Evolutionary conservation across 2,888 invertebrate genomes (phyloP), one percentile per base, ranked within the genome.

Genomic region (Amblyteles armatorius): DNA sequence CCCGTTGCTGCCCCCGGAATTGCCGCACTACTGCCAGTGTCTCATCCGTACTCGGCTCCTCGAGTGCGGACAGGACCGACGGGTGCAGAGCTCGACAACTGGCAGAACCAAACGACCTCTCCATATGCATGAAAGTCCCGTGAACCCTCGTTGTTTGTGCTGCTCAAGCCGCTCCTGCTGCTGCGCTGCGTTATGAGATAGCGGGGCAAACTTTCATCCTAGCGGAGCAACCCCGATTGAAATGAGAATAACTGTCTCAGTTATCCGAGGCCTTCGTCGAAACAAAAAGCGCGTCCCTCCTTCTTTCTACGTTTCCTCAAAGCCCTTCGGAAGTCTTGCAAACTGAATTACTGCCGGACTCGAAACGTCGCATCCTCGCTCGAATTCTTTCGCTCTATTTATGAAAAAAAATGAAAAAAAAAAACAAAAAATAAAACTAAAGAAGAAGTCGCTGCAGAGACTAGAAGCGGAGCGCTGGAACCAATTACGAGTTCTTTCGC

Each of bases 121-220:
- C 79, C 82, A 82, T 82, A 82, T 82, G 82, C 84, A 84, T 84
- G 84, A 82, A 84, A 84, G 79, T 82, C 52, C 68, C 60, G 69
- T 52, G n/a, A 36, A 6, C 52, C 33, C 19, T 16, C 4, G 60
- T 36, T 19, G 29, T 50, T 22, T 65, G 63, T 65, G 63, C 65
- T 26, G 22, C 26, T 22, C 22, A 22, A 44, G 33, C 63, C n/a
- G 44, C 26, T 29, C 29, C 48, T 57, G n/a, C 44, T 11, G 44
- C 13, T 40, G 44, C 22, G 40, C 36, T 52, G 50, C 9, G 50
- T 65, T 26, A 50, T 26, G 36, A 50, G 50, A 76, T 60, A 44
- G 63, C 36, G 55, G 50, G 22, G 22, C 26, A 16, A 52, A 67
- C 19, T 40, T 44, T 33, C 78, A 16, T 68, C 44, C 44, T 50